Evolutionary conservation across 1,140 invertebrate genomes (phyloP).

Genomic region (Panonychus citri): DNA sequence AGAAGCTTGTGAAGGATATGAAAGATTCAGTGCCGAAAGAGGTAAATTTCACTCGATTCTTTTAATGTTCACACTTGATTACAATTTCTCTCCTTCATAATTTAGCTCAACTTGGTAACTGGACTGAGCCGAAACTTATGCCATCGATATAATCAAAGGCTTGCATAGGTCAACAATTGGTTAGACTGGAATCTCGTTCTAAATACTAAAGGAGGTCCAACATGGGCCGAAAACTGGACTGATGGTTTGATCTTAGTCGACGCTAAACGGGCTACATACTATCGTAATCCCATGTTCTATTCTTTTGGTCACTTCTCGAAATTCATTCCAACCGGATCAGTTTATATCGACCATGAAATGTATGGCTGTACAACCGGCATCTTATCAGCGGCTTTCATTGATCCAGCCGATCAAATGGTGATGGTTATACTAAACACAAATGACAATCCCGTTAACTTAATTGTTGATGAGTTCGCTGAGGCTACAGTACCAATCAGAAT

Average conservation of each 20-base stretch:
- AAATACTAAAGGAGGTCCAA: conserved; percentile 27
- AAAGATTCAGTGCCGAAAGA: background rate
- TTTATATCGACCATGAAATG: background rate
- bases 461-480: background rate
- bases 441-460: background rate
- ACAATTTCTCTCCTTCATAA: background rate
- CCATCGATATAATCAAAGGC: conserved; percentile 15
- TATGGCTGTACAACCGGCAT: background rate
- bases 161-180: conserved; percentile 22
- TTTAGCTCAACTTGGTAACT: conserved; percentile 4
- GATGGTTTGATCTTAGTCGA: conserved; percentile 28
- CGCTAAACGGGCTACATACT: conserved; percentile 21
- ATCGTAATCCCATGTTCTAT: conserved; percentile 33
- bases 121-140: conserved; percentile 8
- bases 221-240: conserved; percentile 26
- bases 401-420: background rate
- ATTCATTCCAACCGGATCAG: background rate
- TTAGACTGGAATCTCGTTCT: conserved; percentile 30
- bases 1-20: conserved; percentile 22
- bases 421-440: background rate
- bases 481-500: background rate
- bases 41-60: background rate
- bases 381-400: background rate
- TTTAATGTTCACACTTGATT: background rate
- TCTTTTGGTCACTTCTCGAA: conserved; percentile 27